Conservation (phyloP, 2,113 vertebrate genomes). For the Henicopernis longicauda region DNA sequence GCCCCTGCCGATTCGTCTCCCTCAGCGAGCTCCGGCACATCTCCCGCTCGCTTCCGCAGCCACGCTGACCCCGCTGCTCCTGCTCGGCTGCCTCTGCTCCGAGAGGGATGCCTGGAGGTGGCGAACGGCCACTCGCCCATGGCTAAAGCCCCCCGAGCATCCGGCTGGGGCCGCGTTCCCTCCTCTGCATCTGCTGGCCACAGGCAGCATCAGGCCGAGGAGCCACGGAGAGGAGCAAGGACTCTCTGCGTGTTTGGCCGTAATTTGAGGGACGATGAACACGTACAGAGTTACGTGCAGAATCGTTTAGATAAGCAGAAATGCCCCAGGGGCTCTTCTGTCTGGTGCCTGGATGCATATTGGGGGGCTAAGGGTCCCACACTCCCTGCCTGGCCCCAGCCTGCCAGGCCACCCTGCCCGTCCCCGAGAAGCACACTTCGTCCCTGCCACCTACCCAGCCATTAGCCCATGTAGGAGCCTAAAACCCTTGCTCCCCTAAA, state of each 20-base stretch:
- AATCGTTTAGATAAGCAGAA: background rate
- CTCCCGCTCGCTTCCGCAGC: background rate
- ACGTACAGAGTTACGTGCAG: background rate
- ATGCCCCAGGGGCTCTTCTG: background rate
- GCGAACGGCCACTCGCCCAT: fast-evolving
- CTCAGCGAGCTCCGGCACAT: fast-evolving
- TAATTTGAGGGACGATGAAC: background rate
- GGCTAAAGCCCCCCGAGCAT: background rate
- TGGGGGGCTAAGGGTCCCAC: background rate
- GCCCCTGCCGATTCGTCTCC: background rate
- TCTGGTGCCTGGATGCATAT: background rate
- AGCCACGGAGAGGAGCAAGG: background rate
- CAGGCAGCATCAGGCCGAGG: fast-evolving
- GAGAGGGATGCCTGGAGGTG: background rate
- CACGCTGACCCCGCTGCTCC: background rate
- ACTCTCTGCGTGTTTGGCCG: background rate
- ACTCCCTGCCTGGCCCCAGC: background rate
- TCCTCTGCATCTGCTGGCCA: background rate
- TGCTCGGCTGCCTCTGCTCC: fast-evolving
- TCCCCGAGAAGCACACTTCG: background rate
- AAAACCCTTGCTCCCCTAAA: background rate
- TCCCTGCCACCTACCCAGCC: fast-evolving
- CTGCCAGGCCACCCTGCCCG: background rate
- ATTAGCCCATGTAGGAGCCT: too few species aligned
- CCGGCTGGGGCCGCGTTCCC: background rate